phyloP scores from a whole-genome alignment of 2,797 vertebrate genomes.

The Schizothorax lantsangensis region DNA sequence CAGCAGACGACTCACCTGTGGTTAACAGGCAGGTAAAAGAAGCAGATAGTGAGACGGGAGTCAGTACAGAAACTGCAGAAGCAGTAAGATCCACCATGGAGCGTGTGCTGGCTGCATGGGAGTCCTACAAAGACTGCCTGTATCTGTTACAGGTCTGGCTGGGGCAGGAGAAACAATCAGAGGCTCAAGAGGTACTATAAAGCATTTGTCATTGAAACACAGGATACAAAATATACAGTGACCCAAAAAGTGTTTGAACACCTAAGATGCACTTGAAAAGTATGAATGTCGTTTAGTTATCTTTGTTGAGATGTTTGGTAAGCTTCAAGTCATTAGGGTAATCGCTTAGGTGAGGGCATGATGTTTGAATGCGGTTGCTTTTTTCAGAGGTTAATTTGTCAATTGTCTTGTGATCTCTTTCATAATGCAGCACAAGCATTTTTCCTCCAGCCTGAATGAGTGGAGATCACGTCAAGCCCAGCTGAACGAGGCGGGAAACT shows the following conservation, averaged over 20 bases:
- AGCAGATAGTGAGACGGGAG: slow-evolving; percentile 72
- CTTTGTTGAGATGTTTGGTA: neutral
- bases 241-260: neutral
- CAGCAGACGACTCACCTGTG: slow-evolving; percentile 77
- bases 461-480: slow-evolving; percentile 79
- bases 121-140: slow-evolving; percentile 75
- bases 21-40: slow-evolving; percentile 72
- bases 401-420: slow-evolving; percentile 16
- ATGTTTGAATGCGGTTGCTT: neutral
- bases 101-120: slow-evolving; percentile 81
- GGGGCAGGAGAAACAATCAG: slow-evolving; percentile 56
- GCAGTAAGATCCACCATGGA: slow-evolving; percentile 73
- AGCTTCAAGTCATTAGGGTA: neutral
- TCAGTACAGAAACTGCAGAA: slow-evolving; percentile 68
- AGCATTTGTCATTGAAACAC: slow-evolving; percentile 14
- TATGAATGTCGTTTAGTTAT: neutral
- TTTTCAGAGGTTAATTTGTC: neutral
- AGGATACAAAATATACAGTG: neutral
- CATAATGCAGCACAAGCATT: slow-evolving; percentile 24
- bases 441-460: slow-evolving; percentile 66
- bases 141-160: slow-evolving; percentile 79
- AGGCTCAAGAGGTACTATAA: slow-evolving; percentile 40
- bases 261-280: neutral
- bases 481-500: slow-evolving; percentile 84
- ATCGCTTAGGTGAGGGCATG: neutral